phyloP scores from a whole-genome alignment of 2,888 invertebrate genomes.

The Alviniconcha strummeri region DNA sequence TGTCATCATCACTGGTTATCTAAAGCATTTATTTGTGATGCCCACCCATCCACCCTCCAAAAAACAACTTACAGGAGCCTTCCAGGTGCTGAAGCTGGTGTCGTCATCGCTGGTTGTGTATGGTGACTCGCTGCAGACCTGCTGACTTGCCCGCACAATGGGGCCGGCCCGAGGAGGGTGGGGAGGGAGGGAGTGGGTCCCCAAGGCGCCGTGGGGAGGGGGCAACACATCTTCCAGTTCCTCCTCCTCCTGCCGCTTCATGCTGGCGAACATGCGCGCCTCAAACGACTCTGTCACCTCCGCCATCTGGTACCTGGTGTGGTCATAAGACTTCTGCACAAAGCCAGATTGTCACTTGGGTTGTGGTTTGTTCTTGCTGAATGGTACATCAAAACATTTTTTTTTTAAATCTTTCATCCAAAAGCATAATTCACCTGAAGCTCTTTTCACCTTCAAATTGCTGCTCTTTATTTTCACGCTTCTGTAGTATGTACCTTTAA shows the following conservation, averaged over 20 bases:
- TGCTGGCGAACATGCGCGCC: slow-evolving; percentile 66
- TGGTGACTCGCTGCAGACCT: slow-evolving; percentile 59
- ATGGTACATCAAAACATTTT: no score
- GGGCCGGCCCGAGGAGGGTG: slow-evolving; percentile 36
- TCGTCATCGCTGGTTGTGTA: slow-evolving; percentile 67
- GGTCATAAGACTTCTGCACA: slow-evolving; percentile 63
- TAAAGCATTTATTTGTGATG: slow-evolving; percentile 42
- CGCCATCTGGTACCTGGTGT: slow-evolving; percentile 63
- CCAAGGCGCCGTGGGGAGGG: not conserved
- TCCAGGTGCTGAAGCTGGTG: slow-evolving; percentile 67
- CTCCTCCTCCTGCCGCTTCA: slow-evolving; percentile 64
- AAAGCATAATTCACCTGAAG: no score
- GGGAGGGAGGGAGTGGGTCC: not conserved
- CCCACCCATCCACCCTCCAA: no score
- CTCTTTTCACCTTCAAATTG: no score
- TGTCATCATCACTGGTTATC: slow-evolving; percentile 66
- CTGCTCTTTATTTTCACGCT: no score
- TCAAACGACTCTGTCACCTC: slow-evolving; percentile 69
- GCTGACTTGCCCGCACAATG: slow-evolving; percentile 31
- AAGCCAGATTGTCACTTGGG: not conserved
- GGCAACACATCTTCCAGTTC: slow-evolving; percentile 51
- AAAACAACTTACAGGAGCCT: slow-evolving; percentile 57
- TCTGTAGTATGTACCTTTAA: no score
- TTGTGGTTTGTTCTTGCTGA: no score
- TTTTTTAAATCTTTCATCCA: no score